phyloP scores from a whole-genome alignment of 2,797 vertebrate species.

The Triplophysa bombifrons region DNA sequence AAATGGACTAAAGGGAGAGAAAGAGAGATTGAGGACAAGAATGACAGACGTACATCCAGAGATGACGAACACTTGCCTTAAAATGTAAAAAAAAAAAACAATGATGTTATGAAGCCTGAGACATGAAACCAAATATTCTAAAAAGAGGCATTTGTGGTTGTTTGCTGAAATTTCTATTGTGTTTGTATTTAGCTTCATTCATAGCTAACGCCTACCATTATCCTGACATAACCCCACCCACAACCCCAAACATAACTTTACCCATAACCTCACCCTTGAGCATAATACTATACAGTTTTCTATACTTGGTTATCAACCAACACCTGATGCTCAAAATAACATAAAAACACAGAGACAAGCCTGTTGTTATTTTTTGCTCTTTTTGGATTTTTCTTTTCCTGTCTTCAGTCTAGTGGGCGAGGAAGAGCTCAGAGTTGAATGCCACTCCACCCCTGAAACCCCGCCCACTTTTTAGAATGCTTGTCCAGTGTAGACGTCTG shows the following conservation, averaged over 20 bases:
- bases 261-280: not conserved
- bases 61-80: not conserved
- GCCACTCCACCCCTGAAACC: not conserved
- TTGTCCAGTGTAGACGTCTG: not conserved
- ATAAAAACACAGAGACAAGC: not conserved
- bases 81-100: not conserved
- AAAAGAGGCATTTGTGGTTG: not conserved
- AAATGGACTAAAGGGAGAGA: conserved; percentile 73
- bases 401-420: not conserved
- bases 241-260: conserved; percentile 7
- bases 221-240: not conserved
- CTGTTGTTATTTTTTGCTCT: not conserved
- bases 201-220: not conserved
- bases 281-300: not conserved
- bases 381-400: not conserved
- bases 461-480: not conserved
- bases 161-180: not conserved
- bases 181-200: not conserved
- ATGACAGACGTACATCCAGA: not conserved
- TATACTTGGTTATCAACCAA: not conserved
- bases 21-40: not conserved
- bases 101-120: not conserved
- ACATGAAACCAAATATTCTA: too few relatives aligned
- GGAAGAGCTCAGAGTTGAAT: too few relatives aligned
- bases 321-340: not conserved